Conservation (phyloP, 2,797 vertebrate genomes). For the Serranus cabrilla region DNA sequence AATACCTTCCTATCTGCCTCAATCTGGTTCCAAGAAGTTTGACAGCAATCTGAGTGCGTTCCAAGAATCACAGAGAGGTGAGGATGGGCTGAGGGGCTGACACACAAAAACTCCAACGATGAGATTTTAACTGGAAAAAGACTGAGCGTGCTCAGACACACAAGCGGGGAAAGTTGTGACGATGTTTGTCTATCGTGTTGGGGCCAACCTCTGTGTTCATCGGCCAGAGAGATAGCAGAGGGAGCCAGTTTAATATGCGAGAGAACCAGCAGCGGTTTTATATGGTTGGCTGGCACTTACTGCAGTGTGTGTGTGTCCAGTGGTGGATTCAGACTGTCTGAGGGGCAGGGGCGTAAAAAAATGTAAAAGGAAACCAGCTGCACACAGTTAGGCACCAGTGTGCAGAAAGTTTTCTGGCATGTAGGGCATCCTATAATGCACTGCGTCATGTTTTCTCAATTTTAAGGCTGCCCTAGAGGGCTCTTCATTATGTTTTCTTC, state of each 20-base stretch:
- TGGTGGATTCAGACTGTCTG: too few species aligned
- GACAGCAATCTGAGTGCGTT: slow-evolving; percentile 49
- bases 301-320: neutral
- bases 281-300: slow-evolving; percentile 41
- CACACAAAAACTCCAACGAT: slow-evolving; percentile 17
- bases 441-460: too few species aligned
- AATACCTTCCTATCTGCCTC: slow-evolving; percentile 36
- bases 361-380: too few species aligned
- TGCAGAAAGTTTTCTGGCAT: too few species aligned
- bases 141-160: slow-evolving; percentile 27
- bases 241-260: slow-evolving; percentile 45
- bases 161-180: slow-evolving; percentile 12
- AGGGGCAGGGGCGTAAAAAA: too few species aligned
- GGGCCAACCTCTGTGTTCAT: slow-evolving; percentile 80
- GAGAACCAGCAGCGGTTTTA: slow-evolving; percentile 71
- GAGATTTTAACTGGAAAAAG: slow-evolving; percentile 41
- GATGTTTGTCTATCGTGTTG: slow-evolving; percentile 17
- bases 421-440: too few species aligned
- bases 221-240: slow-evolving; percentile 80
- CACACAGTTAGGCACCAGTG: too few species aligned
- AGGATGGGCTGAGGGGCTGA: slow-evolving; percentile 46
- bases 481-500: too few species aligned
- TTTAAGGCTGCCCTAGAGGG: too few species aligned
- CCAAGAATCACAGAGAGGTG: slow-evolving; percentile 65
- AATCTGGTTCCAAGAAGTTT: slow-evolving; percentile 49